Base-by-base conservation (phyloP, 2,888 invertebrate genomes). In the Meandrusa payeni region DNA sequence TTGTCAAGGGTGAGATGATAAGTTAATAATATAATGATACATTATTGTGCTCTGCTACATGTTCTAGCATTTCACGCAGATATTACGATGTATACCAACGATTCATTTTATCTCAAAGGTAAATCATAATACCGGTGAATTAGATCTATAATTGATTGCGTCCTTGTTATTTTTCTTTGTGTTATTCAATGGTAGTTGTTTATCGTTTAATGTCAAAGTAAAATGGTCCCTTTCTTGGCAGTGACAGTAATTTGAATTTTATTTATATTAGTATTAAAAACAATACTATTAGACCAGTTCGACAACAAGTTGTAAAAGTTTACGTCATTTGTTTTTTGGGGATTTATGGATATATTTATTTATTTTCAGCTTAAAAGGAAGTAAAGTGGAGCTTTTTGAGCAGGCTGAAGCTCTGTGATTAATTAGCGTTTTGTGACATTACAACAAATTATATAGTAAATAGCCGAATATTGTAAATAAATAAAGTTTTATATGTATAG, bases 1-100 rank as follows among this genome's bases (percentile, higher is more conserved):
- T 68, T 79, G 86, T 87, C 86, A 86, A 82, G 86, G 86, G 83
- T 87, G 86, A 86, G 85, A 81, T 83, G 85, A 74, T 82, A 77
- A 74, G 74, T 82, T 87, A 87, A 87, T 86, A 82, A 79, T 85
- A 76, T 87, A 86, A 87, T 87, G 82, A 85, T 69, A 74, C 80
- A 85, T 81, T 79, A 80, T 76, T 71, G 66, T 67, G 70, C 69
- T 69, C 69, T 67, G 66, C 59, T 62, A 70, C 63, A 66, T 41
- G 42, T 55, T 57, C 52, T 54, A 55, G 50, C 32, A 29, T 38
- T 52, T 22, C 52, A 29, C 50, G 5, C 10, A 17, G 29, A 27
- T n/a, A 9, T 6, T 47, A 26, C 19, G 20, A 37, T 20, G 20
- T 2, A 34, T 15, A 31, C 33, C 27, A 36, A 43, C 36, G 10